Base-by-base conservation (phyloP, 2,888 invertebrate genomes). In the Chalcosyrphus nemorum region DNA sequence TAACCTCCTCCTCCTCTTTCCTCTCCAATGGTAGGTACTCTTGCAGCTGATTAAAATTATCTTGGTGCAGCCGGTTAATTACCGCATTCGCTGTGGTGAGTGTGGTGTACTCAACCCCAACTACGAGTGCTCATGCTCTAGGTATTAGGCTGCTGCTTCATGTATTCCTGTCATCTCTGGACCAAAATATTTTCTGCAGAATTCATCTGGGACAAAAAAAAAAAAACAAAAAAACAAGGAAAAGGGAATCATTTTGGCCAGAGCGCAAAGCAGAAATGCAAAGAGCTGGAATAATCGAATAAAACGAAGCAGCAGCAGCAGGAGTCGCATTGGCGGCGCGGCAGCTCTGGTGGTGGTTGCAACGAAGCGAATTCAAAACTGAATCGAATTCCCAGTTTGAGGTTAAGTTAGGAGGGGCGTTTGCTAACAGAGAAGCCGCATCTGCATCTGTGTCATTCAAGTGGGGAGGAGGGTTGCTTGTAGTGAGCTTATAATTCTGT, bases 11-110 rank as follows among this genome's bases (percentile, higher is more conserved):
- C n/a, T n/a, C n/a, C n/a, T n/a, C n/a, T n/a, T n/a, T n/a, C n/a
- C n/a, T n/a, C n/a, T n/a, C 19, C 11, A n/a, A 54, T 52, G 75
- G n/a, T n/a, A n/a, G n/a, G n/a, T n/a, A n/a, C n/a, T n/a, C 75
- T 72, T 82, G 77, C 77, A 82, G 66, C 77, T 82, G 82, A 82
- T 82, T 82, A 77, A 82, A 77, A 82, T 82, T 82, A 82, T 82
- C 82, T 77, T 82, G 77, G 77, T 82, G 82, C 82, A 82, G 77
- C 77, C 82, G 82, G 82, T 82, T 82, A 82, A 82, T 82, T 82
- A 82, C 77, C 82, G 82, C 77, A 77, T 72, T 82, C 77, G 77
- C 66, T 82, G 77, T 61, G 77, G 77, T 77, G 17, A 52, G 43
- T 63, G 61, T 72, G 77, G 77, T 72, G 68, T 63, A 68, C 72